Evolutionary conservation across 2,113 vertebrate species (phyloP), one percentile per base, ranked within the genome.

Genomic region (Diphyllodes magnificus): DNA sequence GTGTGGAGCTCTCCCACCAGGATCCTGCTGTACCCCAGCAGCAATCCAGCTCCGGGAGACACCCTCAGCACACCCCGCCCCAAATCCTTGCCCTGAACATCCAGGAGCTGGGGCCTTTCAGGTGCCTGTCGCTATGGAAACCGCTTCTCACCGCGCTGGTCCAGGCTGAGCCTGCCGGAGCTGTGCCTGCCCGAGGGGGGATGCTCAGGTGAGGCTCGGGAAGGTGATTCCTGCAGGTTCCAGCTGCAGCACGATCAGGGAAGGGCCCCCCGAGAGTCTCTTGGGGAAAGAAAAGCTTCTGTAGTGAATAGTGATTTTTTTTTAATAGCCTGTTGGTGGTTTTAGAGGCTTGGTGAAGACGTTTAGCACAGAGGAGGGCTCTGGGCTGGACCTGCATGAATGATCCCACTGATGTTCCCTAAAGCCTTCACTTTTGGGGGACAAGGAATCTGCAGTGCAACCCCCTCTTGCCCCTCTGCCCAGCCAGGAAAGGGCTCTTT

Each of bases 51-150:
- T 42, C n/a, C 15, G 8, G 15, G 40, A 9, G 28, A 45, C 13
- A 18, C 4, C 37, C 37, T 25, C 37, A 0, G 61, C 88, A 63
- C 50, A 3, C 9, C 42, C 44, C 16, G 0, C 18, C 59, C 24
- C 66, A 57, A 72, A 83, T 47, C 47, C 59, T 17, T n/a, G 83
- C 35, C 47, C 66, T 23, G 57, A 78, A 23, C 45, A 45, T 13
- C 9, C 53, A 3, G 89, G 40, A 78, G 70, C 51, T 39, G 65
- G 42, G 53, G 69, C 71, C 16, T 70, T 68, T 54, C 27, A 4
- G 77, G 42, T 88, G 79, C 27, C 69, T 1, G 92, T 90, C 15
- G 68, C 93, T 86, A 69, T 95, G 92, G 93, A 80, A 96, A 96
- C 90, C 37, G 7, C 59, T 83, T 49, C 66, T 63, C 40, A 12